phyloP scores from a whole-genome alignment of 2,888 invertebrate genomes.

The Doris montereyensis region DNA sequence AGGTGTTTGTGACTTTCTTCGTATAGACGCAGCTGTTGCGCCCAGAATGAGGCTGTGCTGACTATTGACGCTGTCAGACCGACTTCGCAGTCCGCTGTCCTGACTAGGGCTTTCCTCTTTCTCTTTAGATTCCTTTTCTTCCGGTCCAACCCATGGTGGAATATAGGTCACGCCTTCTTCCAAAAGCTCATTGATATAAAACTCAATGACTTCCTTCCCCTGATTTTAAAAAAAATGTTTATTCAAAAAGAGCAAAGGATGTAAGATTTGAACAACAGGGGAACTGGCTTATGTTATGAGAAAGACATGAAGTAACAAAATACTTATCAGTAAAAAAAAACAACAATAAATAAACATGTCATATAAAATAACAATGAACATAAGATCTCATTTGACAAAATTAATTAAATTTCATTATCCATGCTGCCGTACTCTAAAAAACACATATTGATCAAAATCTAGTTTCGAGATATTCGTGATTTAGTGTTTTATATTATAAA shows the following conservation, averaged over 20 bases:
- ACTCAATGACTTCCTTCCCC: slow-evolving; percentile 95
- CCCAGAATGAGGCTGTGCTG: slow-evolving; percentile 71
- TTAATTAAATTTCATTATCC: no score
- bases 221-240: no score
- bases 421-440: no score
- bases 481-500: no score
- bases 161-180: slow-evolving; percentile 83
- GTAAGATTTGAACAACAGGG: no score
- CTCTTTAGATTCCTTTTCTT: not conserved
- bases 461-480: no score
- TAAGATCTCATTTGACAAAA: no score
- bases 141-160: slow-evolving; percentile 76
- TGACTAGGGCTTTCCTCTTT: slow-evolving; percentile 59
- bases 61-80: slow-evolving; percentile 61
- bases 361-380: no score
- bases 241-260: slow-evolving; percentile 1
- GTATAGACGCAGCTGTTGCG: slow-evolving; percentile 70
- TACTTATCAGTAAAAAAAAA: not conserved
- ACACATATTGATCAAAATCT: no score
- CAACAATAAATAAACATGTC: no score
- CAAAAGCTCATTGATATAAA: slow-evolving; percentile 85
- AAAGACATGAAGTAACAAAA: not conserved
- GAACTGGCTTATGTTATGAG: not conserved
- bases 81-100: slow-evolving; percentile 62
- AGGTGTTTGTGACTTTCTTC: slow-evolving; percentile 32